These are phyloP conservation scores for Zapornia atra DNA, from an alignment of 2,113 vertebrate genomes.

Conservation along the genomic window DNA sequence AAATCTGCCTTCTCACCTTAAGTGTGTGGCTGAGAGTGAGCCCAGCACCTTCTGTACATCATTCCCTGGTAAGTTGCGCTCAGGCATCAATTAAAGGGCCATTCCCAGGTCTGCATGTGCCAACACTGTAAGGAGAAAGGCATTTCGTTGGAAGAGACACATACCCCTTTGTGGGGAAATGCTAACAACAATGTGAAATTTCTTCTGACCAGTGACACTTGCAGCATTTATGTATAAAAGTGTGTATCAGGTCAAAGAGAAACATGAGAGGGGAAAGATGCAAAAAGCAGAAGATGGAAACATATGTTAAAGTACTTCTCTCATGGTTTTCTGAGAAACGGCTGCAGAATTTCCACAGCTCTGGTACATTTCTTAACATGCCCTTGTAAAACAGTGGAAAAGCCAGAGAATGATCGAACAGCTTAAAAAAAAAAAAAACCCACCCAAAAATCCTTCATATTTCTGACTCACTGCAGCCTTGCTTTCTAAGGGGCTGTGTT, in stretches of 20 bases:
- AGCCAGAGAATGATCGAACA: constrained; percentile 1
- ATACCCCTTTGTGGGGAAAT: rapidly evolving
- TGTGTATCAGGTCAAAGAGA: constrained; percentile 27
- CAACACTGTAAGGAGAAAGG: not conserved
- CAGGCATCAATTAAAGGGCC: rapidly evolving
- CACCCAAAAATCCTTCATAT: not conserved
- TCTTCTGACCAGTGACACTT: not conserved
- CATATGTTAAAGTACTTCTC: constrained; percentile 37
- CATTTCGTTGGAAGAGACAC: rapidly evolving
- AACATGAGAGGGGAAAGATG: not conserved
- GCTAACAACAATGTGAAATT: not conserved
- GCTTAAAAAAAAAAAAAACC: not conserved
- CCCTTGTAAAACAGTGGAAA: constrained; percentile 49
- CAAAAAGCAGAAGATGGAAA: constrained; percentile 46
- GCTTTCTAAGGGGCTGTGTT: not conserved
- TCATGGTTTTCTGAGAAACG: constrained; percentile 54
- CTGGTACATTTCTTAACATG: constrained; percentile 22
- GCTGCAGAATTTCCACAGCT: constrained; percentile 62
- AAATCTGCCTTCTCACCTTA: rapidly evolving
- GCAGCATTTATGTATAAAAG: not conserved
- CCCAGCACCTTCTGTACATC: not conserved
- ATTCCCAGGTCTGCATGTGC: not conserved
- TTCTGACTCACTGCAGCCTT: not conserved
- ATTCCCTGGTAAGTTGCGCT: not conserved
- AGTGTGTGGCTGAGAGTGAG: rapidly evolving